Evolutionary conservation across 1,140 invertebrate species (phyloP).

Genomic region (Euschistus heros): DNA sequence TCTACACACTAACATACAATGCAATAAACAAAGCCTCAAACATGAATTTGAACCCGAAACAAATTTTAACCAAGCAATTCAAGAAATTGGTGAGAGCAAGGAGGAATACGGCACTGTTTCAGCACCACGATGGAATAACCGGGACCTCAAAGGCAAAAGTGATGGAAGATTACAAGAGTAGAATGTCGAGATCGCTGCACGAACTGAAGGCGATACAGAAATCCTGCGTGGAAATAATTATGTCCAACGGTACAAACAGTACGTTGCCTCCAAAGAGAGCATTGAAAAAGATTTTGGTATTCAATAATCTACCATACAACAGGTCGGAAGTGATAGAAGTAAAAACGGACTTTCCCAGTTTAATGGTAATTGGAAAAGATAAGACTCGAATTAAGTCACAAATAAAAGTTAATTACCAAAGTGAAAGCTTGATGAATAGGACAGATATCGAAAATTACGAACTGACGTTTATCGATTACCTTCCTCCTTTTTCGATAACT

Average conservation of each 20-base stretch:
- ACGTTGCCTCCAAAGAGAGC: not conserved
- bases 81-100: conserved; percentile 65
- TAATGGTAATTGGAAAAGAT: not conserved
- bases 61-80: conserved; percentile 57
- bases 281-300: not conserved
- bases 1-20: conserved; percentile 72
- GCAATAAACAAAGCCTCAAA: conserved; percentile 50
- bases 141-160: conserved; percentile 82
- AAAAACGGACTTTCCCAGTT: not conserved
- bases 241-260: not conserved
- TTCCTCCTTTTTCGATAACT: conserved; percentile 1
- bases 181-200: not conserved
- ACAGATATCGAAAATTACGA: not conserved
- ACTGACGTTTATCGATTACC: not conserved
- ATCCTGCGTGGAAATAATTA: not conserved
- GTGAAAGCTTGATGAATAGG: not conserved
- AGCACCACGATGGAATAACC: conserved; percentile 93
- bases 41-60: conserved; percentile 50
- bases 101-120: conserved; percentile 72
- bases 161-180: conserved; percentile 68
- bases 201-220: not conserved
- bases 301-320: not conserved
- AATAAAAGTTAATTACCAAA: not conserved
- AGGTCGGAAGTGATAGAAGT: not conserved
- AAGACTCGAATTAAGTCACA: not conserved